Base-by-base conservation (phyloP, 2,797 vertebrate genomes). In the Danionella dracula region DNA sequence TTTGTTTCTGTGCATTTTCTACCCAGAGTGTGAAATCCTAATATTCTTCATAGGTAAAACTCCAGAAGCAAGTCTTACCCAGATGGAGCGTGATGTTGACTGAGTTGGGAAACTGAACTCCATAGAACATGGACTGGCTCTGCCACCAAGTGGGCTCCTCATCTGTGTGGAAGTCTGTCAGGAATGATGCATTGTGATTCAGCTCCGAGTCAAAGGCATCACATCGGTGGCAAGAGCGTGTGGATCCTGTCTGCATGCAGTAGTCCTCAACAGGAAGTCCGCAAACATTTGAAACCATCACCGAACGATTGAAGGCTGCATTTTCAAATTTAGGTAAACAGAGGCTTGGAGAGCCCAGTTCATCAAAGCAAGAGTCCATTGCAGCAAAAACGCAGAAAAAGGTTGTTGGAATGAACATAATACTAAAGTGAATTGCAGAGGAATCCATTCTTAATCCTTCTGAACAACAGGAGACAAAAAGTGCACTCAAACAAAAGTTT, bases 71-170 rank as follows among this genome's bases (percentile, higher is more conserved):
- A 27, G 32, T 70, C 93, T 94, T 89, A 98, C 94, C 93, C 65
- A 98, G 82, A 56, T 78, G 86, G 7, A 98, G 89, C 4, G 91
- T 95, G 80, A 97, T 81, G 85, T 92, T 96, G 80, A 98, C 89
- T 0, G 92, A 93, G 73, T 82, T 90, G 38, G 95, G 95, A 78
- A 93, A 66, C 86, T 98, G 95, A 71, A 97, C 81, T 1, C 92
- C 89, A 0, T 92, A 93, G 65, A 85, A 93, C 95, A 98, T 97
- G 77, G 95, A 94, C 77, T 94, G 94, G 82, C 95, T 98, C 84
- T 98, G 95, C 94, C 95, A 98, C 93, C 93, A 97, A 11, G 92
- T 97, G 73, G 87, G 89, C 70, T 95, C 94, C 48, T 94, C 93
- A 2, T 89, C 90, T 61, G 82, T 91, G 84, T 97, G 87, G 84